Conservation (phyloP, 2,797 vertebrate species). For the Centropyge bicolor region DNA sequence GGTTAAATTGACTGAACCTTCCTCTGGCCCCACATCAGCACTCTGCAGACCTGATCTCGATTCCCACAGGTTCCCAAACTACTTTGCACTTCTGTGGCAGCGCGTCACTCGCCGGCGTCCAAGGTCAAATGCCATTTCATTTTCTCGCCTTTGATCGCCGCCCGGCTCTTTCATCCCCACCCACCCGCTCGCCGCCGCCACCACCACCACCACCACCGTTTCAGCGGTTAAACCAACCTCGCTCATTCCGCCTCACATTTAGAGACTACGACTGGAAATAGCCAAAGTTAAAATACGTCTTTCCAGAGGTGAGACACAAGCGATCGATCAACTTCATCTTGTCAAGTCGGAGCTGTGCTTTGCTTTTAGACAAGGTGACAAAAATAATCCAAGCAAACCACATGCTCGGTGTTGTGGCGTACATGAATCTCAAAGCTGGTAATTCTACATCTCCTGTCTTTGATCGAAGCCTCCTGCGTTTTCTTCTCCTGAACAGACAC, state of each 20-base stretch:
- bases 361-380: slow-evolving; percentile 10
- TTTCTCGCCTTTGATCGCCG: slow-evolving; percentile 79
- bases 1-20: slow-evolving; percentile 51
- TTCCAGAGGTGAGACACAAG: slow-evolving; percentile 30
- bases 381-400: neutral
- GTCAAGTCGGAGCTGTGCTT: slow-evolving; percentile 11
- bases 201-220: slow-evolving; percentile 12
- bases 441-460: slow-evolving; percentile 8
- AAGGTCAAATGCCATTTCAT: slow-evolving; percentile 81
- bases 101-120: slow-evolving; percentile 56
- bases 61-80: slow-evolving; percentile 69
- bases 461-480: slow-evolving; percentile 4
- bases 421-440: slow-evolving; percentile 18
- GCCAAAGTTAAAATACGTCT: slow-evolving; percentile 38
- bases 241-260: slow-evolving; percentile 26
- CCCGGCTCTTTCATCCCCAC: slow-evolving; percentile 67
- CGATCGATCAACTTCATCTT: slow-evolving; percentile 36
- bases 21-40: slow-evolving; percentile 21
- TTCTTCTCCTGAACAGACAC: slow-evolving; percentile 7
- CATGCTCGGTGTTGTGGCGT: neutral
- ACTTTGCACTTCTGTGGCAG: slow-evolving; percentile 78
- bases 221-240: slow-evolving; percentile 33
- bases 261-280: slow-evolving; percentile 14
- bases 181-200: neutral
- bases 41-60: slow-evolving; percentile 47